Evolutionary conservation across 2,888 invertebrate genomes (phyloP), one percentile per base, ranked within the genome.

Genomic region (Camponotus fellah): DNA sequence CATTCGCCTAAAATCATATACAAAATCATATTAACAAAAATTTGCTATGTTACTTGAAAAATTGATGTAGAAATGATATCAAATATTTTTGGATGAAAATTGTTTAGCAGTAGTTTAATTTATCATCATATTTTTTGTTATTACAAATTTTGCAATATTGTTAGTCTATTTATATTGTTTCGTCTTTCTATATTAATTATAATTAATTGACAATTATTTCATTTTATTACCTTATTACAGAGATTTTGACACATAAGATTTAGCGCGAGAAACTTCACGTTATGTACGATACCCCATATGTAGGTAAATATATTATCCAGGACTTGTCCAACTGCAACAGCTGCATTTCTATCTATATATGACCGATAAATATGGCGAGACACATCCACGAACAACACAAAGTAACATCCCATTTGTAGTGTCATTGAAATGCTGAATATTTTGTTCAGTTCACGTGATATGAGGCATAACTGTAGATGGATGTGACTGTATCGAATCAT

Each of bases 401-500:
- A 75, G 32, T 62, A 75, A 62, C 46, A 64, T 26, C 43, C 43
- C 74, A 74, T 74, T 62, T 74, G 32, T n/a, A 74, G 2, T 12
- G 60, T 32, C 60, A 74, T 62, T 34, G 62, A 34, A 9, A 75
- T 21, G 34, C 34, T 64, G 21, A 62, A 75, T 34, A 75, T 9
- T 75, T 64, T 75, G 34, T 75, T 75, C 5, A 75, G 14, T 9
- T 75, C 34, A 3, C 34, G 62, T 46, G 75, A 75, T 46, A 64
- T 62, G n/a, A 32, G 62, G 5, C 62, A 17, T 34, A 75, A 2
- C 3, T 75, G 75, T 26, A 62, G 6, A 14, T 75, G 75, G 10
- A 75, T 34, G 2, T 75, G 75, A 46, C 75, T 75, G 34, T 40
- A 62, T 75, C 21, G n/a, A 32, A 43, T 9, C 5, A 12, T 43